Conservation (phyloP, 2,888 invertebrate genomes). For the Spodoptera exigua region DNA sequence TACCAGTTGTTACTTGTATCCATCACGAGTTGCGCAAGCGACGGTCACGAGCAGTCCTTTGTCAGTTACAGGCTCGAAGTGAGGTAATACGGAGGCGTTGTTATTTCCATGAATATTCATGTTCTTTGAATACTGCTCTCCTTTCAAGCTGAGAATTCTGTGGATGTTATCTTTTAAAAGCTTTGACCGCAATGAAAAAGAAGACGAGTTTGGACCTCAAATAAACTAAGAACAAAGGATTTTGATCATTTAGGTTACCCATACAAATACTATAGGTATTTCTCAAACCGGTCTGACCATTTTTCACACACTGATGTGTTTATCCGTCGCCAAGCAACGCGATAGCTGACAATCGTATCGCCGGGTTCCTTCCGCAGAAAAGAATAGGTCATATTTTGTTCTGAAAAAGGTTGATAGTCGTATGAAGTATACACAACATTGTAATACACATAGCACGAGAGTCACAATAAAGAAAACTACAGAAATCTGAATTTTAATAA, state of each 20-base stretch:
- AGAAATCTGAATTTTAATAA: constrained; percentile 18
- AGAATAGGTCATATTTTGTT: constrained; percentile 34
- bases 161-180: background rate
- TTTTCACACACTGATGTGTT: background rate
- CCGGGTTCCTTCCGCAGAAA: constrained; percentile 32
- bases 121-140: background rate
- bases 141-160: constrained; percentile 1
- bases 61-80: constrained; percentile 29
- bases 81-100: constrained; percentile 11
- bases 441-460: background rate
- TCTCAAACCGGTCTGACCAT: background rate
- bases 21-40: constrained; percentile 49
- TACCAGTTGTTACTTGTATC: constrained; percentile 11
- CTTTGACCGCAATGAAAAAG: background rate
- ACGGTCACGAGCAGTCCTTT: constrained; percentile 44
- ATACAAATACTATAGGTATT: background rate
- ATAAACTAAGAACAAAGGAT: too few relatives aligned
- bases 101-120: constrained; percentile 36
- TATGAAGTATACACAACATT: constrained; percentile 6
- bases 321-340: constrained; percentile 1
- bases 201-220: too few relatives aligned
- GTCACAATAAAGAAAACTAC: background rate
- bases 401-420: constrained; percentile 40
- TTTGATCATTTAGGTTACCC: too few relatives aligned
- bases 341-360: background rate